Evolutionary conservation across 2,888 invertebrate genomes (phyloP), one percentile per base, ranked within the genome.

Genomic region (Plebejus anna): DNA sequence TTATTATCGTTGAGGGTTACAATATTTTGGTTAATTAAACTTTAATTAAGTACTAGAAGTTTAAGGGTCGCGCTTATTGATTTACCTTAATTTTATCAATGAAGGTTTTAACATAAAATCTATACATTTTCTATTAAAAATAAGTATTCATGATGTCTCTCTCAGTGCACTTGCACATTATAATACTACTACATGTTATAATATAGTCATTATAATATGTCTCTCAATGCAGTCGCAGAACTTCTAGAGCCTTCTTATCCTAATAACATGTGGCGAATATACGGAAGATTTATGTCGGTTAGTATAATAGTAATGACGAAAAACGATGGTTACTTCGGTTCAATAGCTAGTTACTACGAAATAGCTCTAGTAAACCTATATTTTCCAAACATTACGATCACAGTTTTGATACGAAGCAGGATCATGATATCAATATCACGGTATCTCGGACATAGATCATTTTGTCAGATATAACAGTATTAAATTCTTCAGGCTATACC

Each of bases 351-450:
- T 22, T 28, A 2, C 28, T 61, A 11, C 28, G 28, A 61, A 9
- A 9, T 55, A 16, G 51, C 51, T 51, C 13, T 4, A 13, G 22
- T 61, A 61, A 61, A 61, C 61, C 61, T 28, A 61, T 28, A 28
- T 61, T 61, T 61, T 28, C 61, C 2, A 61, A 28, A 28, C 61
- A 61, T 61, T 61, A 61, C 28, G 61, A 61, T 61, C 28, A 61
- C 22, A 4, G 22, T 59, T 61, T 2, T 61, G 28, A 61, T 61
- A 61, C 61, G 61, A 11, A 28, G 22, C 61, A 28, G 11, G 28
- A 61, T 61, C 28, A 61, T 11, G 28, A 61, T 61, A 61, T 61
- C 61, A 28, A 28, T 61, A 61, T 61, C 61, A 61, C 61, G 61
- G 61, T 61, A 61, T 61, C 61, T 61, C 61, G 22, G 61, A 28